A percentile compares a stretch with the other conserved stretches of the same genome.
phyloP scores from a whole-genome alignment of 2,888 invertebrate species.

The Aelia acuminata region DNA sequence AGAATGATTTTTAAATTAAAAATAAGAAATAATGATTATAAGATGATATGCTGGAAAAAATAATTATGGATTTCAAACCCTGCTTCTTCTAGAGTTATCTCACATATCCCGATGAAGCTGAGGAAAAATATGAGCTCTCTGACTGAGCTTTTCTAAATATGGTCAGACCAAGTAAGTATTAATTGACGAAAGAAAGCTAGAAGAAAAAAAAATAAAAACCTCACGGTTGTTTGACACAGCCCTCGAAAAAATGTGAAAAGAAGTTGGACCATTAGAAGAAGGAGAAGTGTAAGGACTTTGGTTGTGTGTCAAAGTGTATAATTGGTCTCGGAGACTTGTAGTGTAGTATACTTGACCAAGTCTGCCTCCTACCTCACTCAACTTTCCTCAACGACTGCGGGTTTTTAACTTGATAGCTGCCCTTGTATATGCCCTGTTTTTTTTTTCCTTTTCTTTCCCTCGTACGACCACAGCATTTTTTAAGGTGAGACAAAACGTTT shows the following conservation, averaged over 20 bases:
- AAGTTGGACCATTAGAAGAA: neutral
- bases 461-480: too few relatives aligned
- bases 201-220: neutral
- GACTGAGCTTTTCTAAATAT: too few relatives aligned
- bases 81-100: too few relatives aligned
- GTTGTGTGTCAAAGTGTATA: conserved; percentile 19
- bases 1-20: too few relatives aligned
- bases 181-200: neutral
- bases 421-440: neutral
- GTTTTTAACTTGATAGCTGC: conserved; percentile 9
- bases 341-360: neutral
- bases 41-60: too few relatives aligned
- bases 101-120: too few relatives aligned
- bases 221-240: neutral
- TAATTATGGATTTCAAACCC: too few relatives aligned
- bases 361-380: neutral
- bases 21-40: too few relatives aligned
- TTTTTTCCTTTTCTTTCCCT: too few relatives aligned
- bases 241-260: neutral
- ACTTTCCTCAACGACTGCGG: neutral
- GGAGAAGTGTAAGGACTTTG: neutral
- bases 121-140: too few relatives aligned
- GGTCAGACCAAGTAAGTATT: too few relatives aligned
- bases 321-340: neutral
- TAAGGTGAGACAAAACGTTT: too few relatives aligned